Conservation (phyloP, 2,797 vertebrate genomes). For the Lagorchestes hirsutus region DNA sequence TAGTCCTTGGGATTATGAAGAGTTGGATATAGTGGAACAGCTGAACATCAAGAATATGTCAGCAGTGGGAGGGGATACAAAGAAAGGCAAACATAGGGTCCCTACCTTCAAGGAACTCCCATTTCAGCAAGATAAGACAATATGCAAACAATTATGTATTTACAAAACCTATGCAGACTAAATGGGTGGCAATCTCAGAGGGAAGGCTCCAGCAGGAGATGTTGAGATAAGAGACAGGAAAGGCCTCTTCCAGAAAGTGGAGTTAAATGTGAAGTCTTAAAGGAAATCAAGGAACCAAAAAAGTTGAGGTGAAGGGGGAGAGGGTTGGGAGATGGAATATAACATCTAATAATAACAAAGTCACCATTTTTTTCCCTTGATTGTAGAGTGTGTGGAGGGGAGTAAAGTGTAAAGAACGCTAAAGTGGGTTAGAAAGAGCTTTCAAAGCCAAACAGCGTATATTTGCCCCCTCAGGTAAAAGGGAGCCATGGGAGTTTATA, state of each 20-base stretch:
- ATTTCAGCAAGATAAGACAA: neutral
- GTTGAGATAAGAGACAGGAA: neutral
- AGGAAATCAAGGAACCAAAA: neutral
- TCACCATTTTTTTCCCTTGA: neutral
- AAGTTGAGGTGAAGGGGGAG: neutral
- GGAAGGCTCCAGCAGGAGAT: neutral
- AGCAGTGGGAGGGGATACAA: neutral
- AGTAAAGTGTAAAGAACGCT: neutral
- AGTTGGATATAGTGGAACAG: neutral
- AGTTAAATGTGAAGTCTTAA: neutral
- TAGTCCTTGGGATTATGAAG: neutral
- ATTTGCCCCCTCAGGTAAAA: neutral
- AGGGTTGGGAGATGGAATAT: neutral
- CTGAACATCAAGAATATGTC: neutral
- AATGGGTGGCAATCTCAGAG: neutral
- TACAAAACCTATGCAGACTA: neutral
- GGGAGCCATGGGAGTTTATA: neutral
- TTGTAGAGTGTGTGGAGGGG: neutral
- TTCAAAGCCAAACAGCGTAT: neutral
- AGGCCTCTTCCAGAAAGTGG: neutral
- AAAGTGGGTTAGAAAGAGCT: neutral
- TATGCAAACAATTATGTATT: neutral
- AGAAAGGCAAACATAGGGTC: neutral
- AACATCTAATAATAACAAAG: neutral
- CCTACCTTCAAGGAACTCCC: neutral